Evolutionary conservation across 2,888 invertebrate species (phyloP).

Genomic region (Dicyrtoma fusca): DNA sequence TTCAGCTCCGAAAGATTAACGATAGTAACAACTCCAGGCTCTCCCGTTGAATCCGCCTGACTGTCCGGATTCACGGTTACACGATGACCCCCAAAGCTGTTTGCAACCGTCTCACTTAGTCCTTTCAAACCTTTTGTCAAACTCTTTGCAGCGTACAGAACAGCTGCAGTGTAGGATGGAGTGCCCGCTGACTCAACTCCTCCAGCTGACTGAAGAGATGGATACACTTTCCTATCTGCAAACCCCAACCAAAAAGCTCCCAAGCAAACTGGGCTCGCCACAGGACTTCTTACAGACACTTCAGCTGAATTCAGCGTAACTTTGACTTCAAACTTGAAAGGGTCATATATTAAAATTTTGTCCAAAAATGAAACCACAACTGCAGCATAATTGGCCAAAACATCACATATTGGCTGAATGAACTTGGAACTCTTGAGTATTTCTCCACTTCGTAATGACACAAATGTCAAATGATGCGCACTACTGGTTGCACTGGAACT

Average conservation of each 20-base stretch:
- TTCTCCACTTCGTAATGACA: constrained; percentile 81
- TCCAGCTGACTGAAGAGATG: constrained; percentile 77
- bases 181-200: constrained; percentile 70
- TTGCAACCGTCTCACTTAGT: constrained; percentile 88
- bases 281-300: constrained; percentile 71
- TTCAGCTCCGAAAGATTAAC: constrained; percentile 66
- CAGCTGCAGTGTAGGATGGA: constrained; percentile 80
- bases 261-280: constrained; percentile 76
- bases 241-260: constrained; percentile 71
- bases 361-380: constrained; percentile 87
- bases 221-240: constrained; percentile 82
- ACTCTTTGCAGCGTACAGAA: constrained; percentile 92
- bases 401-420: constrained; percentile 84
- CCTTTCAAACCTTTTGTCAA: constrained; percentile 87
- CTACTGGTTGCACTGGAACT: constrained; percentile 47
- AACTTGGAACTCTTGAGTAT: constrained; percentile 89
- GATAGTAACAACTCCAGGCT: constrained; percentile 86
- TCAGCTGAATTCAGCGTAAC: constrained; percentile 83
- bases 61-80: constrained; percentile 61
- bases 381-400: constrained; percentile 84
- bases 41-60: constrained; percentile 62
- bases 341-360: constrained; percentile 88
- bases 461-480: constrained; percentile 65
- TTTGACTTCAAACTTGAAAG: constrained; percentile 81
- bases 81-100: constrained; percentile 72